Evolutionary conservation across 2,888 invertebrate genomes (phyloP), one percentile per base, ranked within the genome.

Genomic region (Polyommatus iphigenia): DNA sequence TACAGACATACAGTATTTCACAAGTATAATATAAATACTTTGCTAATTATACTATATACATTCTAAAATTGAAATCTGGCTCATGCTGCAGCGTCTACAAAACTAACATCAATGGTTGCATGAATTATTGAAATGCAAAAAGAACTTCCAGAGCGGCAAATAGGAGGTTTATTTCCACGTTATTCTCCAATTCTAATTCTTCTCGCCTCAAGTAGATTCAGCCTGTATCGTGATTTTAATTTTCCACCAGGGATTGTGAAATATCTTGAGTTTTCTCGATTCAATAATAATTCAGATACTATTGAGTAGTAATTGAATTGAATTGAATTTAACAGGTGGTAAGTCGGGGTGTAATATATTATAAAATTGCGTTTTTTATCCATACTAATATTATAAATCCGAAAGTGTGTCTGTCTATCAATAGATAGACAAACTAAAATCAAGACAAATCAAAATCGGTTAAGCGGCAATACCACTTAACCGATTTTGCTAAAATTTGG

Each of bases 71-170:
- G 0, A 46, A 2, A 46, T 10, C 4, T 50, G 0, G n/a, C 15
- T 57, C 6, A 41, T 10, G 13, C 10, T 62, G 62, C 13, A 10
- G 62, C 13, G 13, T 62, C 24, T 24, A 62, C 0, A 10, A 4
- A 36, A 71, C 29, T 71, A 0, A 36, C 18, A 54, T 54, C n/a
- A 5, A n/a, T 20, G 41, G 41, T 72, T 24, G 29, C 71, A 72
- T 72, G 71, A 36, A 72, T 72, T 72, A 72, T 72, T 72, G 71
- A 72, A 7, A 41, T 36, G 36, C 41, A 20, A 41, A 41, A 72
- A 41, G 20, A 29, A 13, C 10, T 29, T 29, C 1, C 67, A 67
- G 10, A n/a, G 71, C 36, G 6, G 32, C n/a, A 32, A 72, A 72
- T 41, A 41, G 41, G 18, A 15, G 20, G 36, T n/a, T 72, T 72